Evolutionary conservation across 2,797 vertebrate genomes (phyloP).

Genomic region (Picus viridis): DNA sequence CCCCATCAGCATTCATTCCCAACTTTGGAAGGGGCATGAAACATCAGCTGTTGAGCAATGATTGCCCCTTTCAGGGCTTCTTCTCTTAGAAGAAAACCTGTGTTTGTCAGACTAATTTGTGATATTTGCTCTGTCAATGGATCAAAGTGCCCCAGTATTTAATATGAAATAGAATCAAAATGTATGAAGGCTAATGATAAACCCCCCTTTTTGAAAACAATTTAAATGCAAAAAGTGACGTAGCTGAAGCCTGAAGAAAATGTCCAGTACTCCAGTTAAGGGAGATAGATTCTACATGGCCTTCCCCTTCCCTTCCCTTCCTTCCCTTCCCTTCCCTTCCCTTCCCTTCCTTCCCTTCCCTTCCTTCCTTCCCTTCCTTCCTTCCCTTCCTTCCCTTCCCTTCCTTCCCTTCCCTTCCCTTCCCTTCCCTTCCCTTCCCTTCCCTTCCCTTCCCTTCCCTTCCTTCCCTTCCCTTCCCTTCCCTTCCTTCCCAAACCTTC

Average conservation of each 20-base stretch:
- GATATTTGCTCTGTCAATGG: neutral
- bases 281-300: neutral
- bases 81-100: constrained; percentile 10
- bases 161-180: constrained; percentile 8
- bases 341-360: too few relatives aligned
- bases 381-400: too few relatives aligned
- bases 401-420: too few relatives aligned
- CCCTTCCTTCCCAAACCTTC: too few relatives aligned
- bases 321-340: neutral
- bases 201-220: neutral
- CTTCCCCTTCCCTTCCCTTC: neutral
- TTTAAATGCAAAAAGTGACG: neutral
- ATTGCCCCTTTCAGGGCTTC: neutral
- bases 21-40: neutral
- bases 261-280: neutral
- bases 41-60: neutral
- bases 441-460: too few relatives aligned
- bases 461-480: too few relatives aligned
- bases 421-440: too few relatives aligned
- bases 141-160: neutral
- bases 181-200: neutral
- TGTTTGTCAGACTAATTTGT: neutral
- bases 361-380: too few relatives aligned
- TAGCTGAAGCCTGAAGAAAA: neutral
- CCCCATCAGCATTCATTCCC: neutral